Base-by-base conservation (phyloP, 2,113 vertebrate genomes). In the Pavo muticus region DNA sequence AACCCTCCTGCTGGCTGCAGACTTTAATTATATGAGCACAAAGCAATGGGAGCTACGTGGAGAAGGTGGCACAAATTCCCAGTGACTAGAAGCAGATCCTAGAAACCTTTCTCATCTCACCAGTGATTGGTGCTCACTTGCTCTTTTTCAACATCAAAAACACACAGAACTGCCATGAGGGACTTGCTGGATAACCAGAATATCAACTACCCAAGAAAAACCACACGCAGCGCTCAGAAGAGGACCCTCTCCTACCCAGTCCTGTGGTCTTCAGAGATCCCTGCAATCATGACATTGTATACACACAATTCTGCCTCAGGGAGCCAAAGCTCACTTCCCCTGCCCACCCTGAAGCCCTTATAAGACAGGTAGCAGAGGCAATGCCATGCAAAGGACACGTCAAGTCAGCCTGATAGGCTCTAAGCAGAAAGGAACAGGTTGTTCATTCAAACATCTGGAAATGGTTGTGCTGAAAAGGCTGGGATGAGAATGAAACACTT, bases 271-370 rank as follows among this genome's bases (percentile, higher is more conserved):
- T 27, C 25, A 40, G 13, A 39, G 15, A 63, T 32, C 52, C 70
- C 52, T 42, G 23, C 0, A 0, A 32, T 23, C 68, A 44, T 3
- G 12, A 59, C 11, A 21, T 35, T 1, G 0, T 10, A 35, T 2
- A 68, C 3, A 80, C 18, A 40, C 73, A 1, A 10, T 30, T 73
- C 5, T 16, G 10, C 16, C n/a, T 45, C 39, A 16, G 48, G 25
- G 17, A 87, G 63, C 12, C 39, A 78, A 61, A n/a, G 47, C 87
- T 59, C n/a, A 42, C 54, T 37, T 69, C 18, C 44, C 19, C n/a
- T 40, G 21, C 21, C 80, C 42, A 77, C 47, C 42, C 57, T 8
- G 17, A 81, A 81, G 19, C 50, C 68, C 50, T 71, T 50, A 60
- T 37, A 2, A 64, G 60, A 74, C 18, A 56, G 39, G 32, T 56